These are phyloP conservation scores for Chymomyza costata DNA, from an alignment of 1,140 invertebrate genomes.

Conservation along the genomic window DNA sequence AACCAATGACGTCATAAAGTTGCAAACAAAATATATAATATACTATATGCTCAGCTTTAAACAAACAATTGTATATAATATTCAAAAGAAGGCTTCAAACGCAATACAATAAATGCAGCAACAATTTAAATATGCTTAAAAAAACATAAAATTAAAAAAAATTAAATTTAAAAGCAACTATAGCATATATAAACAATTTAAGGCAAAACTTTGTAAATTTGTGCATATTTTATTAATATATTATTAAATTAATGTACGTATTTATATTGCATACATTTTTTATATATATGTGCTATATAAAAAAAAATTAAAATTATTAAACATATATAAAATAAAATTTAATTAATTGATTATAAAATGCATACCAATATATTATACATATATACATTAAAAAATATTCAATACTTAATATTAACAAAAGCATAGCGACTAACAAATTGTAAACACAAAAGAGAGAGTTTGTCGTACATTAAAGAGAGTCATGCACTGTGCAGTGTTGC, in stretches of 20 bases:
- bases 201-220: conserved; percentile 28
- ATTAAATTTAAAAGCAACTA: conserved; percentile 29
- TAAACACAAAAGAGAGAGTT: conserved; percentile 19
- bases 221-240: conserved; percentile 39
- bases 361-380: too few relatives aligned
- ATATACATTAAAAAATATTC: too few relatives aligned
- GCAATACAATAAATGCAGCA: conserved; percentile 1
- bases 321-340: too few relatives aligned
- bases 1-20: background rate
- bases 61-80: conserved; percentile 11
- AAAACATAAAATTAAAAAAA: conserved; percentile 7
- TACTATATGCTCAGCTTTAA: background rate
- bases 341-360: too few relatives aligned
- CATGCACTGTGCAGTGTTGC: conserved; percentile 2
- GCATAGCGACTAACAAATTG: conserved; percentile 29
- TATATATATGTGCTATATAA: conserved; percentile 8
- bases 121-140: conserved; percentile 28
- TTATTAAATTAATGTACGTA: background rate
- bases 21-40: conserved; percentile 1
- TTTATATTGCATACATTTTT: too few relatives aligned
- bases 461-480: conserved; percentile 12
- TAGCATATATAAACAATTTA: background rate
- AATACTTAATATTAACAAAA: too few relatives aligned
- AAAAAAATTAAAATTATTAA: too few relatives aligned
- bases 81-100: background rate